phyloP scores from a whole-genome alignment of 2,797 vertebrate genomes.

The Pitangus sulphuratus region DNA sequence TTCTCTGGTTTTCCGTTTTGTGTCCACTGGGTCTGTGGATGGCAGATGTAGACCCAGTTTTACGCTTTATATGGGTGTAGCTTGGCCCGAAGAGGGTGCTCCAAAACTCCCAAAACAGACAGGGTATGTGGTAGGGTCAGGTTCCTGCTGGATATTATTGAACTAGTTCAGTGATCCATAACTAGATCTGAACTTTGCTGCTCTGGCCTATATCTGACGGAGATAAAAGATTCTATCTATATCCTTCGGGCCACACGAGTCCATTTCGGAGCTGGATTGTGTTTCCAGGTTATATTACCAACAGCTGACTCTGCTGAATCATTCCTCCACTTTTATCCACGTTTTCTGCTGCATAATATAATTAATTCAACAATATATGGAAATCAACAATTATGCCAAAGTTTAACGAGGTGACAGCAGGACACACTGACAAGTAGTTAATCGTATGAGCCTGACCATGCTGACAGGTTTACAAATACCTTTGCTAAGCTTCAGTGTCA shows the following conservation, averaged over 20 bases:
- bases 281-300: conserved; percentile 42
- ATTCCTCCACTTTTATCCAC: not conserved
- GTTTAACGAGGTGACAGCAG: conserved; percentile 52
- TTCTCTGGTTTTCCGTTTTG: not conserved
- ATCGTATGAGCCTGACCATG: not conserved
- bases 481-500: not conserved
- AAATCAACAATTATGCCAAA: not conserved
- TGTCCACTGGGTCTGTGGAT: not conserved
- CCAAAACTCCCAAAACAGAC: not conserved
- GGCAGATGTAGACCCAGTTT: not conserved
- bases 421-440: not conserved
- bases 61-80: not conserved
- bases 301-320: conserved; percentile 13
- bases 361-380: not conserved
- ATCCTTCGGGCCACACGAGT: not conserved
- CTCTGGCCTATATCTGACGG: conserved; percentile 23
- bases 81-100: not conserved
- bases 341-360: not conserved
- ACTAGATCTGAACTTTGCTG: conserved; percentile 60
- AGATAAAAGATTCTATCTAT: conserved; percentile 62
- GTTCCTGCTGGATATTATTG: conserved; percentile 23
- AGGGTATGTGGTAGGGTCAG: not conserved
- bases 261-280: not conserved
- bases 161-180: conserved; percentile 56
- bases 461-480: conserved; percentile 13